phyloP scores from a whole-genome alignment of 2,113 vertebrate genomes.

The Agapornis roseicollis region DNA sequence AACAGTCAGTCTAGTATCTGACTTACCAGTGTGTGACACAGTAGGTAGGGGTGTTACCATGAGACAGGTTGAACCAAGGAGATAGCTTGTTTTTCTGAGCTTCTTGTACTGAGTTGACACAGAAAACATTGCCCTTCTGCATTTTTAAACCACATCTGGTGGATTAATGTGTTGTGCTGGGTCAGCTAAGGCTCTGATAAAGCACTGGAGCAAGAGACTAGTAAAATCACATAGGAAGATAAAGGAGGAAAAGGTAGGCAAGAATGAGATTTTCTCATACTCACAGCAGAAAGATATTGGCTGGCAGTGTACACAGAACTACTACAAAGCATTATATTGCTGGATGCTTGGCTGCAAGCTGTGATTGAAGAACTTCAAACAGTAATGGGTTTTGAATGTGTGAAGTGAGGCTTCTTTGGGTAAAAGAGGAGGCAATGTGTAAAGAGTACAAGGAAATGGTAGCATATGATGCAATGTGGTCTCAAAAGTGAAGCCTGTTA shows the following conservation, averaged over 20 bases:
- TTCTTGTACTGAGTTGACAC: background rate
- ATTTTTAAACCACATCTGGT: background rate
- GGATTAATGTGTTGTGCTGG: background rate
- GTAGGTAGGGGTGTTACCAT: accelerated
- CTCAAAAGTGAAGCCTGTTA: background rate
- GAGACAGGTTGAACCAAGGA: background rate
- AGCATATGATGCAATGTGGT: background rate
- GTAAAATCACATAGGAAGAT: background rate
- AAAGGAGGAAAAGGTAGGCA: background rate
- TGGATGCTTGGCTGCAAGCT: background rate
- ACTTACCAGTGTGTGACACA: accelerated
- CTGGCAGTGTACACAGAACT: background rate
- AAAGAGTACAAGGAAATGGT: background rate
- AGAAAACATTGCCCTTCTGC: background rate
- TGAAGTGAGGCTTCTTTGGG: background rate
- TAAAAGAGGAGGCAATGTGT: background rate
- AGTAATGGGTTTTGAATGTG: background rate
- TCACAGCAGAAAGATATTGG: background rate
- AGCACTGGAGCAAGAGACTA: background rate
- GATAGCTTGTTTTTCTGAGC: background rate
- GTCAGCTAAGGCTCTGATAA: background rate
- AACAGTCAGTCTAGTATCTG: background rate
- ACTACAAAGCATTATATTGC: background rate
- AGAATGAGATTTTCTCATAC: background rate
- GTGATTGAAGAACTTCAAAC: background rate